phyloP scores from a whole-genome alignment of 2,888 invertebrate species.

The Parnassius glacialis region DNA sequence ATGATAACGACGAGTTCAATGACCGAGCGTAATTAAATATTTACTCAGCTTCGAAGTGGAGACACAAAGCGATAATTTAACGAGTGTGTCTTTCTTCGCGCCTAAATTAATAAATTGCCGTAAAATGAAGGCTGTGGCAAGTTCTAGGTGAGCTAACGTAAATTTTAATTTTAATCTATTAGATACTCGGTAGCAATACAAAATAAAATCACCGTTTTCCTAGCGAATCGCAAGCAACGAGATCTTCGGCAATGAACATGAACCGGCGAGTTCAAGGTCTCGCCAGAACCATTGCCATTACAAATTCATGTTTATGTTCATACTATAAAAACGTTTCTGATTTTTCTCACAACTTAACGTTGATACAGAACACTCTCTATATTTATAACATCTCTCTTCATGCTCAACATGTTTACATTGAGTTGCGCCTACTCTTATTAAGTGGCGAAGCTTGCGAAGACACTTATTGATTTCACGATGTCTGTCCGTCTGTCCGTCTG shows the following conservation, averaged over 20 bases:
- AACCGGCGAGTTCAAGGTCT: slow-evolving; percentile 22
- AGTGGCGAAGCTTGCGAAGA: too few relatives aligned
- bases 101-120: slow-evolving; percentile 13
- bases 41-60: slow-evolving; percentile 51
- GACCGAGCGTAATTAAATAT: slow-evolving; percentile 58
- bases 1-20: slow-evolving; percentile 55
- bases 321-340: slow-evolving; percentile 15
- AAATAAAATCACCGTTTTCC: slow-evolving; percentile 12
- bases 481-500: too few relatives aligned
- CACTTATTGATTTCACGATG: too few relatives aligned
- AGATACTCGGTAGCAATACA: not conserved
- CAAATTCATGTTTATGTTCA: slow-evolving; percentile 24
- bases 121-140: slow-evolving; percentile 6
- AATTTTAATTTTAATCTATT: slow-evolving; percentile 8
- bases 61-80: slow-evolving; percentile 39
- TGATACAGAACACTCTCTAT: slow-evolving; percentile 18
- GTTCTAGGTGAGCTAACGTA: not conserved
- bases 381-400: slow-evolving; percentile 17
- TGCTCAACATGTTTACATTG: too few relatives aligned
- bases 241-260: slow-evolving; percentile 24
- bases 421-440: too few relatives aligned
- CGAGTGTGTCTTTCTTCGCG: slow-evolving; percentile 17
- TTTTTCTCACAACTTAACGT: slow-evolving; percentile 11
- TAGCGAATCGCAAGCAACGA: slow-evolving; percentile 8
- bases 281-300: slow-evolving; percentile 18